Base-by-base conservation (phyloP, 2,888 invertebrate genomes). In the Kryphioiulus occultus region DNA sequence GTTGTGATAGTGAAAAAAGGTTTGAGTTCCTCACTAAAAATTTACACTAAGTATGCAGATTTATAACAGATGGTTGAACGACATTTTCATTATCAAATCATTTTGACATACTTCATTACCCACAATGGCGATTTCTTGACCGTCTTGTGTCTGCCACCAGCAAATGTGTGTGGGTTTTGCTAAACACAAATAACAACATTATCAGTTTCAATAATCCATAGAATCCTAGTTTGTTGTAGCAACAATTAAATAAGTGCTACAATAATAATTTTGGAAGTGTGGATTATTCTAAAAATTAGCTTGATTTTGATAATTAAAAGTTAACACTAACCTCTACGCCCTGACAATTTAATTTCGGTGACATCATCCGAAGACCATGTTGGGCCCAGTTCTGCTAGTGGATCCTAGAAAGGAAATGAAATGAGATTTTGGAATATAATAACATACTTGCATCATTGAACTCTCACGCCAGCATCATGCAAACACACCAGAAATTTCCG, bases 131-230 rank as follows among this genome's bases (percentile, higher is more conserved):
- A 92, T 90, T 83, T 91, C 91, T 78, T 95, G 94, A 47, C 94
- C 95, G 90, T 95, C 95, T 89, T 94, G 92, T 17, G 96, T 96
- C 90, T 95, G 94, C 96, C 96, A 96, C 95, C 96, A 96, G 17
- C 94, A 94, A 9, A 95, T 93, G 88, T 94, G 94, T 17, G 94
- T 93, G 3, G 95, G 95, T 90, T 91, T 90, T 91, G 88, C 88
- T 88, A 32, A 30, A 82, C n/a, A 83, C 84, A 78, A 39, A 39
- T 9, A n/a, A n/a, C 53, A 53, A 53, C n/a, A 19, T 59, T 0
- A 86, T 1, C 9, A 84, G 19, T 26, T 0, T 86, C 10, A 86
- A 22, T 30, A 85, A 53, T 17, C 15, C 5, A 26, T 86, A 22
- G n/a, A 59, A 68, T 22, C 15, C 7, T 86, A 9, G 26, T 22